These are phyloP conservation scores for Drosophila melanogaster DNA, from an alignment of 1,140 invertebrate genomes.

Conservation along the genomic window DNA sequence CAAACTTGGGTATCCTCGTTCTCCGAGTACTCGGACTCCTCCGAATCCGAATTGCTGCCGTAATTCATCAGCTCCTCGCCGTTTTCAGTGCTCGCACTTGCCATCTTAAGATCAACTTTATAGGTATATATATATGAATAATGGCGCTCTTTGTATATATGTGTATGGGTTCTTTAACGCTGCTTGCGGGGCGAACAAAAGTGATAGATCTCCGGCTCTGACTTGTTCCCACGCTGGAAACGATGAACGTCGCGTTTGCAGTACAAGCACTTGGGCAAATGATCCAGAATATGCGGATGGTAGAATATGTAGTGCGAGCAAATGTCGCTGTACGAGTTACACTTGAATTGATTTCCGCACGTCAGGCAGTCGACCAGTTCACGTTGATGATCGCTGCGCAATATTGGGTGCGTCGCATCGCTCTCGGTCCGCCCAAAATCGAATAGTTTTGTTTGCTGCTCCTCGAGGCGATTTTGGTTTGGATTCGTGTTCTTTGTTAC, in stretches of 20 bases:
- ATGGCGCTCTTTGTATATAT: neutral
- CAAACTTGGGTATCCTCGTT: constrained; percentile 39
- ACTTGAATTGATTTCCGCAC: constrained; percentile 46
- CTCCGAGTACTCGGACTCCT: constrained; percentile 69
- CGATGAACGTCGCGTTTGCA: constrained; percentile 56
- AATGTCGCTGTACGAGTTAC: constrained; percentile 57
- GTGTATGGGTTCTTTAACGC: neutral
- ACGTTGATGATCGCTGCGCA: constrained; percentile 57
- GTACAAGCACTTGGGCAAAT: constrained; percentile 58
- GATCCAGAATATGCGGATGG: neutral
- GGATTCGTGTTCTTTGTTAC: neutral
- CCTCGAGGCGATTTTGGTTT: neutral
- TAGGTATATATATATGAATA: neutral
- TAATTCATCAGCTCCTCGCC: constrained; percentile 20
- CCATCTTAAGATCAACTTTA: constrained; percentile 9
- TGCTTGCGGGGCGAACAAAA: constrained; percentile 57
- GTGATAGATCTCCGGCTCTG: constrained; percentile 42
- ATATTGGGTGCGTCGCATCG: constrained; percentile 71
- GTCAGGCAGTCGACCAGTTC: constrained; percentile 59
- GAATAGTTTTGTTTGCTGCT: neutral
- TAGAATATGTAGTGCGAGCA: constrained; percentile 60
- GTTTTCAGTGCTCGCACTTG: constrained; percentile 1
- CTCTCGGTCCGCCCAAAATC: constrained; percentile 51
- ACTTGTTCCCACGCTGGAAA: constrained; percentile 19
- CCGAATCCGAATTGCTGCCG: constrained; percentile 46